Evolutionary conservation across 2,888 invertebrate genomes (phyloP), one percentile per base, ranked within the genome.

Genomic region (Autographa gamma): DNA sequence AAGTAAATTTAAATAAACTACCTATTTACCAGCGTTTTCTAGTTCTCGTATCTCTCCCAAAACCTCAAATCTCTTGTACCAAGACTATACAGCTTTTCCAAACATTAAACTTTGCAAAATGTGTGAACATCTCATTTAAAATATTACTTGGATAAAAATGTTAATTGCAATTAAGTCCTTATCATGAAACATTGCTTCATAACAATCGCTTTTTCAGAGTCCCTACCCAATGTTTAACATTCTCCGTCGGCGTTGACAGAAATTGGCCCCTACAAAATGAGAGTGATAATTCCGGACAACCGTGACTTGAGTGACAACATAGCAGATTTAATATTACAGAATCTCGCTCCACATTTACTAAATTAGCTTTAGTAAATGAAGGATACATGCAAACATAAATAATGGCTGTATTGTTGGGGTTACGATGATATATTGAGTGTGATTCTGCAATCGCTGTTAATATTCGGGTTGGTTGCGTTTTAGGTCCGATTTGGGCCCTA

Each of bases 251-350:
- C 88, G 85, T 81, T 88, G 88, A 89, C 90, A 89, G 89, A 91
- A 91, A 93, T 92, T 92, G 91, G 88, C 85, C 85, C 79, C 85
- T 79, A 82, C 88, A 85, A 91, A 91, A 92, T 91, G 89, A 87
- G 89, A 88, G 90, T 89, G 91, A 92, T 92, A 92, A 92, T 92
- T 91, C 85, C 77, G 83, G 84, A 77, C 74, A 75, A 68, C 69
- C 92, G 92, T 92, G 92, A 90, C 90, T 84, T 73, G 90, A 77
- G 75, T 85, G 82, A 81, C 83, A 88, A 87, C 74, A 32, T 19
- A 67, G 74, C 70, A 73, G 80, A 81, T 83, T 82, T 84, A 77
- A 83, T 83, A 84, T 79, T 67, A 63, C 31, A 67, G 71, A 76
- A 77, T 66, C 72, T 62, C 54, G 75, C 59, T 32, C 58, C 60